Conservation (phyloP, 2,888 invertebrate genomes). For the Pediacus dermestoides region DNA sequence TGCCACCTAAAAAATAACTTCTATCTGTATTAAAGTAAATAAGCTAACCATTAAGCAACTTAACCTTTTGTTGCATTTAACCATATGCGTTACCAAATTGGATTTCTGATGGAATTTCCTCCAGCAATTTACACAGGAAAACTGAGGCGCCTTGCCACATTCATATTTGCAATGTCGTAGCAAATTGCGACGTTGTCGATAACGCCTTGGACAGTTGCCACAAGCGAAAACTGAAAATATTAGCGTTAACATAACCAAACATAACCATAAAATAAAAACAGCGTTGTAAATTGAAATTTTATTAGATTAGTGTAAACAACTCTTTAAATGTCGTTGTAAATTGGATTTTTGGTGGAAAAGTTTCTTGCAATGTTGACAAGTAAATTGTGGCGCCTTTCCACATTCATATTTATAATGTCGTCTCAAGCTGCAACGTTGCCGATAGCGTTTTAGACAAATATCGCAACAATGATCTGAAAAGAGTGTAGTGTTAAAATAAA, state of each 20-base stretch:
- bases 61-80: too few relatives aligned
- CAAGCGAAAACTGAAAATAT: too few relatives aligned
- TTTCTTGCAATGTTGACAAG: slow-evolving; percentile 77
- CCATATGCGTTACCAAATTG: slow-evolving; percentile 9
- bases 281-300: too few relatives aligned
- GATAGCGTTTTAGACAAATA: slow-evolving; percentile 81
- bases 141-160: slow-evolving; percentile 34
- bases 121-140: slow-evolving; percentile 10
- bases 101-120: slow-evolving; percentile 10
- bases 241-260: too few relatives aligned
- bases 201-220: too few relatives aligned
- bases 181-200: slow-evolving; percentile 13
- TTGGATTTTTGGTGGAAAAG: slow-evolving; percentile 80
- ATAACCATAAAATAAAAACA: too few relatives aligned
- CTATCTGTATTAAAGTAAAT: too few relatives aligned
- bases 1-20: too few relatives aligned
- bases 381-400: slow-evolving; percentile 78
- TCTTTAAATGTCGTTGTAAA: slow-evolving; percentile 75
- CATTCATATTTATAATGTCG: slow-evolving; percentile 77
- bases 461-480: too few relatives aligned
- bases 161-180: slow-evolving; percentile 37
- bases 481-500: too few relatives aligned
- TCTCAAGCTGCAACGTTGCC: slow-evolving; percentile 79
- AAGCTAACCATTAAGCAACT: too few relatives aligned
- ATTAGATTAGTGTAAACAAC: too few relatives aligned